Evolutionary conservation across 2,797 vertebrate species (phyloP), one percentile per base, ranked within the genome.

Genomic region (Falco biarmicus): DNA sequence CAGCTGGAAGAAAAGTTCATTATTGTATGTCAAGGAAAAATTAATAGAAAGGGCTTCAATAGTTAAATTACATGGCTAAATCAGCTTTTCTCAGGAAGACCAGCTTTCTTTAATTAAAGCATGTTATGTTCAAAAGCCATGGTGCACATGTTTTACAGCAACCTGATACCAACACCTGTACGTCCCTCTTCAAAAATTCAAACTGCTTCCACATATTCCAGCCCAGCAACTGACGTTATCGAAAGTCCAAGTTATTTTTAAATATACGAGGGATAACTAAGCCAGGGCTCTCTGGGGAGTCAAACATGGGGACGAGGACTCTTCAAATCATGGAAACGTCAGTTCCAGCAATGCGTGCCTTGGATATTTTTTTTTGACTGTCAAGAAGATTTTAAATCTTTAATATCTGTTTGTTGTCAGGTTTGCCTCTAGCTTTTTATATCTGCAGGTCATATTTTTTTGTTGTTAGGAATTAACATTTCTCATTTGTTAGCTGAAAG

Each of bases 381-480:
- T 94, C 93, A 92, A 94, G 93, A 93, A 91, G 93, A 89, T 95
- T 95, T 94, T 88, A 82, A 94, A 97, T 90, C 91, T 93, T 88
- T 96, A 96, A 94, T 94, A 92, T 93, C 87, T 92, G 88, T 84
- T 94, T 89, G 81, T 92, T 95, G 93, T 93, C 96, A 95, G 83
- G 50, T 59, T 90, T 82, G 73, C 78, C 96, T 74, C 90, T 54
- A 89, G 96, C 45, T 92, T 90, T 92, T 64, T 75, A 54, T 82
- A 63, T 93, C 91, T 90, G 84, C 76, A 66, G 78, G 88, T 95
- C 13, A 3, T 73, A 31, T 63, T 77, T 87, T 90, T 48, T 73
- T 82, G 57, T 82, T 88, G 63, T 86, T 92, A 85, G 71, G 96
- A 97, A 97, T 91, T 63, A 90, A 32, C 69, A 81, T 90, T 87